A percentile compares a stretch with the other conserved stretches of the same genome.
phyloP scores from a whole-genome alignment of 2,113 vertebrate genomes.

The Hippocampus abdominalis region DNA sequence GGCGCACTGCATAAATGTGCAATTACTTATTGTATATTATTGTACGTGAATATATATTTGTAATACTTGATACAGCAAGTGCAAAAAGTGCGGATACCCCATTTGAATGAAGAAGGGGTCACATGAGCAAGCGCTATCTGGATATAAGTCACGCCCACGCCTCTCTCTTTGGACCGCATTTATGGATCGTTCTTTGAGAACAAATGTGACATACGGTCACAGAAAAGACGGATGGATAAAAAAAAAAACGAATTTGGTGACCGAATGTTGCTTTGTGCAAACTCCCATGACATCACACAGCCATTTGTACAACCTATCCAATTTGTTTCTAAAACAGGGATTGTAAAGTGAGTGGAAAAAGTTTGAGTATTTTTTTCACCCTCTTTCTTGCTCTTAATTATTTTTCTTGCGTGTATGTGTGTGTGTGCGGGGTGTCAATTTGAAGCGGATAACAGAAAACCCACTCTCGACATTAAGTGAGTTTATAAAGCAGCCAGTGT shows the following conservation, averaged over 20 bases:
- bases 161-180: no score
- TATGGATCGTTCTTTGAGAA: neutral
- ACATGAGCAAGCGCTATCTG: no score
- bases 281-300: neutral
- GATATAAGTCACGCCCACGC: neutral
- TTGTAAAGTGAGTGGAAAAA: neutral
- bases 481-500: neutral
- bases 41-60: neutral
- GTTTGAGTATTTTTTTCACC: neutral
- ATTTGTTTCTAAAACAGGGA: neutral
- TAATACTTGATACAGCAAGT: neutral
- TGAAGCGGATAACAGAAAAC: neutral
- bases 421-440: neutral
- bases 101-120: no score
- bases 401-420: neutral
- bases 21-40: neutral
- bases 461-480: neutral
- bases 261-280: neutral
- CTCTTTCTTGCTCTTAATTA: neutral
- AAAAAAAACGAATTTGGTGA: no score
- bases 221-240: no score
- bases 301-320: neutral
- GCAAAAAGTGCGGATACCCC: no score
- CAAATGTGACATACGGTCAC: neutral
- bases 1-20: neutral